phyloP scores from a whole-genome alignment of 2,113 vertebrate genomes.

The Malurus alboscapulatus region DNA sequence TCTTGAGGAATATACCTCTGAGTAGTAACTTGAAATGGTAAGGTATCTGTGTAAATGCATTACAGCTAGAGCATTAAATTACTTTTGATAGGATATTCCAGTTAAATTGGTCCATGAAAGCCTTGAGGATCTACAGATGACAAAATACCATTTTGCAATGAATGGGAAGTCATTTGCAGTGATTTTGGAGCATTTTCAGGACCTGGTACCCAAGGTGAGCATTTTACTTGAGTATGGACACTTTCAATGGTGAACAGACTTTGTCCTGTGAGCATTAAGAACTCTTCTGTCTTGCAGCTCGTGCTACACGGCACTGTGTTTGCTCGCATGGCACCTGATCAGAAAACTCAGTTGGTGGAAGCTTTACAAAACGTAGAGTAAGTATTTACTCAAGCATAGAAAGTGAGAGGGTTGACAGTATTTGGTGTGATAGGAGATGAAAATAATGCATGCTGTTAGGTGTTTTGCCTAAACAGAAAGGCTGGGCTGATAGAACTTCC shows the following conservation, averaged over 20 bases:
- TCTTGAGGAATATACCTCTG: neutral
- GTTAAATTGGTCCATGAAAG: constrained; percentile 83
- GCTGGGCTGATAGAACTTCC: neutral
- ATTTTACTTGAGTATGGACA: neutral
- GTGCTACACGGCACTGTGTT: constrained; percentile 94
- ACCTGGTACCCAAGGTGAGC: constrained; percentile 91
- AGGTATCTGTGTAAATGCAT: neutral
- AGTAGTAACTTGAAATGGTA: neutral
- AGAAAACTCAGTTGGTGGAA: constrained; percentile 96
- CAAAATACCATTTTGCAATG: constrained; percentile 94
- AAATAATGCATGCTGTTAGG: neutral
- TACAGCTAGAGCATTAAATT: neutral
- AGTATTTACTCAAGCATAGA: constrained; percentile 65
- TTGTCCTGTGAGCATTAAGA: neutral
- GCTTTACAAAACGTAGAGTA: constrained; percentile 94
- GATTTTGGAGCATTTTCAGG: constrained; percentile 93
- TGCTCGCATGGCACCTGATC: constrained; percentile 96
- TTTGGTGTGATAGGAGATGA: neutral
- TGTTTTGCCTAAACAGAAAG: neutral
- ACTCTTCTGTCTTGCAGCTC: constrained; percentile 75
- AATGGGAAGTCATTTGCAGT: constrained; percentile 93
- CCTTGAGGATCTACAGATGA: constrained; percentile 76
- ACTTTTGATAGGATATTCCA: constrained; percentile 79
- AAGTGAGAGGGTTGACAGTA: accelerated
- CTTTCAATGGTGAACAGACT: neutral